Conservation (phyloP, 2,113 vertebrate genomes). For the Chamaetylas fuelleborni region DNA sequence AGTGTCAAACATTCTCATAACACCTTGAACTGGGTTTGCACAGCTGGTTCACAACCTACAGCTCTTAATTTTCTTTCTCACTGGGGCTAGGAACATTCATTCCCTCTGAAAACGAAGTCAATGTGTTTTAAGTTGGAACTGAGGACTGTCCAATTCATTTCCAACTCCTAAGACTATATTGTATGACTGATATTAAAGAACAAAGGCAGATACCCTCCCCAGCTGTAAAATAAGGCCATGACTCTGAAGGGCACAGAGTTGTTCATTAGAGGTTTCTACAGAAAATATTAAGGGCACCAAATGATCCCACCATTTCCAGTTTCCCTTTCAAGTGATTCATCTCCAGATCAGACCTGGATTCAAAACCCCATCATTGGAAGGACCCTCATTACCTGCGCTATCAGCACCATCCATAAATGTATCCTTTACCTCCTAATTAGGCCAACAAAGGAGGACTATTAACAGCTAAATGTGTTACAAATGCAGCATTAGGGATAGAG, state of each 20-base stretch:
- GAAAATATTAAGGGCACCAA: slow-evolving; percentile 26
- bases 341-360: slow-evolving; percentile 49
- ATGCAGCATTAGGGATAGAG: slow-evolving; percentile 63
- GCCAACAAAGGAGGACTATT: slow-evolving; percentile 54
- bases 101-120: slow-evolving; percentile 27
- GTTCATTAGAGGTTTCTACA: slow-evolving; percentile 45
- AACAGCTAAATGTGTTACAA: slow-evolving; percentile 57
- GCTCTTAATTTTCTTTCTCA: not conserved
- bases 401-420: slow-evolving; percentile 42
- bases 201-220: slow-evolving; percentile 35
- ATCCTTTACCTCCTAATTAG: slow-evolving; percentile 60
- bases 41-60: not conserved
- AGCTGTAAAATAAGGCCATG: slow-evolving; percentile 48
- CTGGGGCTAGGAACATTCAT: not conserved
- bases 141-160: not conserved
- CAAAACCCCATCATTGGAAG: slow-evolving; percentile 14
- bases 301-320: slow-evolving; percentile 28
- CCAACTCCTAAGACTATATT: not conserved
- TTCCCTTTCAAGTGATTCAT: slow-evolving; percentile 51
- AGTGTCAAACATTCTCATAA: not conserved
- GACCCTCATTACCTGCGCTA: slow-evolving; percentile 50
- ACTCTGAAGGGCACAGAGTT: not conserved
- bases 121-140: not conserved
- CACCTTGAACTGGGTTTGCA: not conserved
- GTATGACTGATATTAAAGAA: slow-evolving; percentile 15